Percentiles rank a stretch among this genome's conserved stretches.
Conservation (phyloP, 2,797 vertebrate species). For the Diglossa cyanea region DNA sequence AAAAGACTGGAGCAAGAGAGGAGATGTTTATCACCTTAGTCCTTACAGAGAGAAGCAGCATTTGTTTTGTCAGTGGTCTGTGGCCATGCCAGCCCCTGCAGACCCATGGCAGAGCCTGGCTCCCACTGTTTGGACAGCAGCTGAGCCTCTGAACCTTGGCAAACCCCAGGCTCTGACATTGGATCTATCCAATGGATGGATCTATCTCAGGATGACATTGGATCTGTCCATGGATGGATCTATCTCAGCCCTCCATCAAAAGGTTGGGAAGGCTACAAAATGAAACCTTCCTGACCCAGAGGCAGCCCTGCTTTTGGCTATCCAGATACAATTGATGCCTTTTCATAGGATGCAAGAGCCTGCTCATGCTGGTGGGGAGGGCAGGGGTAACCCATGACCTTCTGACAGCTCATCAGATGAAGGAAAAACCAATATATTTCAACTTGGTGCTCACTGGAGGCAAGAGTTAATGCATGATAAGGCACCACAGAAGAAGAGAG, state of each 20-base stretch:
- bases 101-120: background rate
- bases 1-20: background rate
- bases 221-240: background rate
- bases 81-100: slow-evolving; percentile 16
- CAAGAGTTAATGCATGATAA: background rate
- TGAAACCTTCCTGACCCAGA: background rate
- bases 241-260: background rate
- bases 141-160: slow-evolving; percentile 13
- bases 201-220: background rate
- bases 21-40: background rate
- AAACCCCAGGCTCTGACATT: background rate
- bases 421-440: background rate
- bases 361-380: background rate
- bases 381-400: background rate
- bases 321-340: background rate
- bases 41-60: background rate
- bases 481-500: background rate
- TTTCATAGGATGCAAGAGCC: background rate
- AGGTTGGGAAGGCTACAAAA: background rate
- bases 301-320: background rate
- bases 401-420: background rate
- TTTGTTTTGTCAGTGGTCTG: background rate
- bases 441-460: background rate
- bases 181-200: background rate
- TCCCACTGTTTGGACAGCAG: background rate